These are phyloP conservation scores for Xyrauchen texanus DNA, from an alignment of 2,113 vertebrate species.

Conservation along the genomic window DNA sequence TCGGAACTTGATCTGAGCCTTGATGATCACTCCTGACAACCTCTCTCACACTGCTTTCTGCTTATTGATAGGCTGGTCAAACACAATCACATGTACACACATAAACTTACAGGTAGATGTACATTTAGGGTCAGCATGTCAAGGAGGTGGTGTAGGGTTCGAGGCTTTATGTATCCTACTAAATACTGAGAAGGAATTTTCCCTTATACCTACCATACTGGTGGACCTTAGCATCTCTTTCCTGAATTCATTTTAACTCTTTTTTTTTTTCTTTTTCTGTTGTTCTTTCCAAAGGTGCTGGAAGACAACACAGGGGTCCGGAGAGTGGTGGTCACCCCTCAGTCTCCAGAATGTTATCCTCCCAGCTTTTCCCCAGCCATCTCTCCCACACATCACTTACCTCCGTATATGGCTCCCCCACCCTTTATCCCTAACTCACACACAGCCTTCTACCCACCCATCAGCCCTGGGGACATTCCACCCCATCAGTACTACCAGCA, in stretches of 20 bases:
- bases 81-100: background rate
- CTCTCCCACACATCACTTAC: slow-evolving; percentile 92
- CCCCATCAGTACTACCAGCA: slow-evolving; percentile 94
- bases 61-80: slow-evolving; percentile 25
- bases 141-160: background rate
- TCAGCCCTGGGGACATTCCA: slow-evolving; percentile 90
- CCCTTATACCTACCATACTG: too few relatives aligned
- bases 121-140: slow-evolving; percentile 23
- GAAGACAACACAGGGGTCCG: slow-evolving; percentile 96
- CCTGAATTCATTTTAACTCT: too few relatives aligned
- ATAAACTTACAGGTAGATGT: background rate
- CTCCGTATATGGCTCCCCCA: slow-evolving; percentile 90
- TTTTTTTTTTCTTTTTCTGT: slow-evolving; percentile 8
- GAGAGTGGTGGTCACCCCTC: slow-evolving; percentile 94
- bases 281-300: slow-evolving; percentile 79
- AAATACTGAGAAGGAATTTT: background rate
- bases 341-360: slow-evolving; percentile 95
- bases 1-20: slow-evolving; percentile 10
- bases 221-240: background rate
- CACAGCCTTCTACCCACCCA: slow-evolving; percentile 91
- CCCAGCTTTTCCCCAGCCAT: slow-evolving; percentile 94
- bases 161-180: background rate
- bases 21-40: slow-evolving; percentile 1
- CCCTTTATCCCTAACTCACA: slow-evolving; percentile 96
- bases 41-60: background rate